A percentile compares a stretch with the other conserved stretches of the same genome.
Conservation (phyloP, 1,140 invertebrate genomes). For the Notospermus geniculatus region DNA sequence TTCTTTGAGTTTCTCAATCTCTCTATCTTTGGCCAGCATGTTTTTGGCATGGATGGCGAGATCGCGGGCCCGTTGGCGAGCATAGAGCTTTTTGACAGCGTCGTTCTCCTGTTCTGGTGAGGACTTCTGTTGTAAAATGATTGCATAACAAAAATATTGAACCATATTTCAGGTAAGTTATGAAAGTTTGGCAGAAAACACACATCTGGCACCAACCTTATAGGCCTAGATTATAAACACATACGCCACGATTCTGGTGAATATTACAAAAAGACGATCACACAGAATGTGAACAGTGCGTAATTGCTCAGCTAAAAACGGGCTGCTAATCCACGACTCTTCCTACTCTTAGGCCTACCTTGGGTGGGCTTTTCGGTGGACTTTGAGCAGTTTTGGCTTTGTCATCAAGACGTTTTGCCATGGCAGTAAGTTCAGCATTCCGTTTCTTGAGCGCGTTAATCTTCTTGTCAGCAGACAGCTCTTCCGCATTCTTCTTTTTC, state of each 20-base stretch:
- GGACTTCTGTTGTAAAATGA: conserved; percentile 2
- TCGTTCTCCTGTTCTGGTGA: conserved; percentile 39
- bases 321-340: too few species aligned
- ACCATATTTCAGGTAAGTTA: too few species aligned
- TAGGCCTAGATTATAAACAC: too few species aligned
- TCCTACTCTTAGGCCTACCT: conserved; percentile 31
- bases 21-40: conserved; percentile 50
- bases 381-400: conserved; percentile 54
- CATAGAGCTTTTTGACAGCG: conserved; percentile 52
- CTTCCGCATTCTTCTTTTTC: conserved; percentile 54
- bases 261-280: too few species aligned
- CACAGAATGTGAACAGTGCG: too few species aligned
- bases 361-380: conserved; percentile 11
- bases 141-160: too few species aligned
- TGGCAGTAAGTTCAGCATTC: conserved; percentile 56
- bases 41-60: conserved; percentile 49
- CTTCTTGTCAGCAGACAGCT: conserved; percentile 54
- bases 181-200: too few species aligned
- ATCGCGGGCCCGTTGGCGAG: conserved; percentile 50
- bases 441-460: conserved; percentile 55
- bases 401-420: conserved; percentile 56
- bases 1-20: conserved; percentile 54
- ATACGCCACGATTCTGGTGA: too few species aligned
- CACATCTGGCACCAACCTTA: too few species aligned
- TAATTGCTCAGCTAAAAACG: too few species aligned